phyloP scores from a whole-genome alignment of 23 tunicate genomes.

The Pegea sp. region DNA sequence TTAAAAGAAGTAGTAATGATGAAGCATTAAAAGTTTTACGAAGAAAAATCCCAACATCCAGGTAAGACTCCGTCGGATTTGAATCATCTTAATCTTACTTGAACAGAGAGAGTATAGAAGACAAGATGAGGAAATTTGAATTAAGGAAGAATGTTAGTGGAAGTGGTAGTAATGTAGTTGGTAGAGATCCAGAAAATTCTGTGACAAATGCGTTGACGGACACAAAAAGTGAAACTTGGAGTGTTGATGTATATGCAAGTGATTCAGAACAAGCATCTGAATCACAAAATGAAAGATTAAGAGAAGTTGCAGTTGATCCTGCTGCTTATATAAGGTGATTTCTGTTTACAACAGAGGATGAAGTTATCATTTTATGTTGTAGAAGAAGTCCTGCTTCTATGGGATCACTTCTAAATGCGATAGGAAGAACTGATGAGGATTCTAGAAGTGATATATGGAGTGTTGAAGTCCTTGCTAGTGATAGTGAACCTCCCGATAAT shows the following conservation, averaged over 20 bases:
- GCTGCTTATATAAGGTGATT: conserved; percentile 40
- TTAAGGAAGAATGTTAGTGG: conserved; percentile 55
- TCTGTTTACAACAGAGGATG: no score
- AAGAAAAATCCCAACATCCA: conserved; percentile 68
- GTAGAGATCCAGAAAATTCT: conserved; percentile 2
- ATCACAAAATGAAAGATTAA: conserved; percentile 37
- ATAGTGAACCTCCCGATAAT: conserved; percentile 83
- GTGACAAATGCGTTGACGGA: conserved; percentile 8
- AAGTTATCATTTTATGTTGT: no score
- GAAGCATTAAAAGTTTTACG: conserved; percentile 85
- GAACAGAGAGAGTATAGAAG: conserved; percentile 75
- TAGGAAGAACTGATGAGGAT: conserved; percentile 77
- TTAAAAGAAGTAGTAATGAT: conserved; percentile 65
- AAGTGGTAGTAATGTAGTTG: conserved; percentile 10
- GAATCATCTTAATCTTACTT: neutral
- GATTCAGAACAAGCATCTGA: conserved; percentile 82
- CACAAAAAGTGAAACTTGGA: conserved; percentile 87
- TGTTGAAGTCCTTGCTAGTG: conserved; percentile 88
- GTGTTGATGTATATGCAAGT: conserved; percentile 85
- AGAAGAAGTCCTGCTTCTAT: no score
- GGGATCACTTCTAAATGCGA: neutral
- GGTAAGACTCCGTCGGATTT: conserved; percentile 14
- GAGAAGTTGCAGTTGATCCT: conserved; percentile 70
- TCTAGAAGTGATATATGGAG: conserved; percentile 97
- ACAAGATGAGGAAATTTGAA: conserved; percentile 96